Percentiles rank a stretch among this genome's conserved stretches.
phyloP scores from a whole-genome alignment of 2,113 vertebrate genomes.

The Xenus cinereus region DNA sequence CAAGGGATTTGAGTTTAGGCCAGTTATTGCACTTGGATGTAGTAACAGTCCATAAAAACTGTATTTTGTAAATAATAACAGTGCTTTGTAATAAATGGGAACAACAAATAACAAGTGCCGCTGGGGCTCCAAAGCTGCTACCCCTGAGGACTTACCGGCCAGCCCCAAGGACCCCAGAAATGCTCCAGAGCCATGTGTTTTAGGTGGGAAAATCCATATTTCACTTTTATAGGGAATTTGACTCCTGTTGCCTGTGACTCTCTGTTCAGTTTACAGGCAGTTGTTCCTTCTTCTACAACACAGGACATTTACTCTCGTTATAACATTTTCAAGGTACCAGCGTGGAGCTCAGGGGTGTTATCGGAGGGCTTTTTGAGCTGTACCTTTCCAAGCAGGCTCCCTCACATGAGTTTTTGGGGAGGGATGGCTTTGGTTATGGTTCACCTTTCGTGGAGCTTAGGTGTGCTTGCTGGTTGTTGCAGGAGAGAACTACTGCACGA shows the following conservation, averaged over 20 bases:
- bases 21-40: conserved; percentile 22
- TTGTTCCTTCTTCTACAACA: rapidly evolving
- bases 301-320: neutral
- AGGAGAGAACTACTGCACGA: neutral
- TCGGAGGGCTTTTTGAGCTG: neutral
- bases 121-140: neutral
- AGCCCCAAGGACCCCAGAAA: neutral
- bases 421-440: neutral
- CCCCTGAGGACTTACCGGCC: neutral
- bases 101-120: conserved; percentile 1
- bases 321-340: neutral
- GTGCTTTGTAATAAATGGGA: conserved; percentile 17
- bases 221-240: neutral
- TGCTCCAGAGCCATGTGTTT: neutral
- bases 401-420: neutral
- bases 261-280: neutral
- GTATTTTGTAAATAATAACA: conserved; percentile 10
- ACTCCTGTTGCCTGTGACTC: neutral
- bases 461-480: neutral
- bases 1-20: conserved; percentile 7
- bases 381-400: neutral
- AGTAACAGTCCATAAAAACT: neutral
- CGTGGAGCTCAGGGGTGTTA: neutral
- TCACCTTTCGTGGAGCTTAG: neutral
- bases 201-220: neutral